A percentile compares a stretch with the other conserved stretches of the same genome.
Evolutionary conservation across 2,797 vertebrate species (phyloP).

Genomic region (Sebastes trivittatus): DNA sequence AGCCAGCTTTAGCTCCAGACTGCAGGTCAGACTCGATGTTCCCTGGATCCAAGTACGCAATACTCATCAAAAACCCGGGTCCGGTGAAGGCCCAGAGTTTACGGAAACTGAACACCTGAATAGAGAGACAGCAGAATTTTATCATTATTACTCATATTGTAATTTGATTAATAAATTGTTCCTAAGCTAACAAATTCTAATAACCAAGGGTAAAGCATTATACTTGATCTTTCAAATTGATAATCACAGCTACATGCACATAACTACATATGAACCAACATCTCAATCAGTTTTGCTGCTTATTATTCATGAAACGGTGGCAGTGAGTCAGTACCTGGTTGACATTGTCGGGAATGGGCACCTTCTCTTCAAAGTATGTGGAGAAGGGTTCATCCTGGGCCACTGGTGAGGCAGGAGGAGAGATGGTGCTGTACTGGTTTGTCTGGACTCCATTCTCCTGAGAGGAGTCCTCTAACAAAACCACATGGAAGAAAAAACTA

Average conservation of each 20-base stretch:
- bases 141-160: neutral
- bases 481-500: neutral
- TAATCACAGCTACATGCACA: neutral
- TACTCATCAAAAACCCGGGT: conserved; percentile 96
- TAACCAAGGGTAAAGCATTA: neutral
- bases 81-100: conserved; percentile 99
- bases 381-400: conserved; percentile 80
- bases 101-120: conserved; percentile 90
- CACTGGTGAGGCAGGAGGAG: conserved; percentile 67
- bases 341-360: conserved; percentile 85
- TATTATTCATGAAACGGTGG: neutral
- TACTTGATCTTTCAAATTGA: neutral
- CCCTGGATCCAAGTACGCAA: conserved; percentile 93
- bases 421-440: conserved; percentile 75
- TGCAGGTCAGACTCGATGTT: conserved; percentile 95
- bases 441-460: conserved; percentile 69
- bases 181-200: neutral
- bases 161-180: neutral
- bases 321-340: conserved; percentile 66
- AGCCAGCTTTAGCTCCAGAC: conserved; percentile 91
- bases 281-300: neutral
- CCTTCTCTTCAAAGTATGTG: conserved; percentile 92
- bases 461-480: conserved; percentile 63
- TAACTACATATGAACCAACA: neutral
- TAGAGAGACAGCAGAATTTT: neutral